A percentile compares a stretch with the other conserved stretches of the same genome.
Evolutionary conservation across 2,113 vertebrate genomes (phyloP).

Genomic region (Trochalopteron elliotii): DNA sequence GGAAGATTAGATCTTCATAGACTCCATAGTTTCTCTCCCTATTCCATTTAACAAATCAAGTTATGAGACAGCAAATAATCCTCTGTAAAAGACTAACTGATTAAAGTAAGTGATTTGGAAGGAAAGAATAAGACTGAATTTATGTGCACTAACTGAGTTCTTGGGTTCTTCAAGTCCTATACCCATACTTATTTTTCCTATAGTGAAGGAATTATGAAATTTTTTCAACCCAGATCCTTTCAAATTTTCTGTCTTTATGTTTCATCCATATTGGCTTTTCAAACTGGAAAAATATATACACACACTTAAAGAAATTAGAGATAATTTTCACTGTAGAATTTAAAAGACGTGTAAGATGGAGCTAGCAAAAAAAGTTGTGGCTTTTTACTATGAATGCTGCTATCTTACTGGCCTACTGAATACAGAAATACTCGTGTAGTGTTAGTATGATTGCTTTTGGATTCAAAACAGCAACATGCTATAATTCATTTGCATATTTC

Average conservation of each 20-base stretch:
- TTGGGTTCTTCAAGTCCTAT: not conserved
- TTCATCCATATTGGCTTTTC: not conserved
- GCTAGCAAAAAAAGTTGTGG: not conserved
- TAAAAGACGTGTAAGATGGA: not conserved
- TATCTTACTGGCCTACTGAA: not conserved
- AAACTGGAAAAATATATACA: not conserved
- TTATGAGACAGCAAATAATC: not conserved
- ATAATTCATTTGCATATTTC: not conserved
- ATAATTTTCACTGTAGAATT: not conserved
- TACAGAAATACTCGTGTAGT: not conserved
- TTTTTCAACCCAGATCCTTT: not conserved
- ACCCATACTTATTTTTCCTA: not conserved
- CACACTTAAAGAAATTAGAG: not conserved
- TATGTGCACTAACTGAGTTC: not conserved
- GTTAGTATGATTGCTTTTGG: not conserved
- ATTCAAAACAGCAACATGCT: not conserved
- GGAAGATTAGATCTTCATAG: not conserved
- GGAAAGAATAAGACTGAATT: not conserved
- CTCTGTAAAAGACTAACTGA: not conserved
- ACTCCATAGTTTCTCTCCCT: not conserved
- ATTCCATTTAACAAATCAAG: not conserved
- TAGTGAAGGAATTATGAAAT: not conserved
- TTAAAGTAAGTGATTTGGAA: not conserved
- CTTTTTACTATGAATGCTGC: not conserved
- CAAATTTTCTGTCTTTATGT: not conserved